Percentiles rank a stretch among this genome's conserved stretches.
Evolutionary conservation across 2,113 vertebrate genomes (phyloP).

Genomic region (Xiphophorus hellerii): DNA sequence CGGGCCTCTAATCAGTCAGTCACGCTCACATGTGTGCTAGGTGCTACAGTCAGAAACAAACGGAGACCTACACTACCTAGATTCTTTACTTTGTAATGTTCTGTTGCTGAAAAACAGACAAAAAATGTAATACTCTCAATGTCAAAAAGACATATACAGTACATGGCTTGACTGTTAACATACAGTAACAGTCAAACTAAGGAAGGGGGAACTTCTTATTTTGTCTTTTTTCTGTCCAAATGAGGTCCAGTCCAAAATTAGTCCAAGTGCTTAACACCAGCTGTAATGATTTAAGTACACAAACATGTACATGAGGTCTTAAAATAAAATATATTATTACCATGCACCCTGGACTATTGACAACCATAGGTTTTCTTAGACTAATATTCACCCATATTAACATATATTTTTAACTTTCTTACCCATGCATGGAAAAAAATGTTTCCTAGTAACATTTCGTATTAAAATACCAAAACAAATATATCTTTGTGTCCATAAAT

Average conservation of each 20-base stretch:
- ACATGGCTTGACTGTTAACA: constrained; percentile 8
- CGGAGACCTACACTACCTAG: constrained; percentile 22
- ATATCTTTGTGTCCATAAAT: too few species aligned
- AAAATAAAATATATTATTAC: constrained; percentile 14
- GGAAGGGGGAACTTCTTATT: constrained; percentile 42
- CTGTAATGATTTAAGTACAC: constrained; percentile 34
- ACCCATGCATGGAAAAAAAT: not conserved
- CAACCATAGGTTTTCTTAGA: not conserved
- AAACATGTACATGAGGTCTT: constrained; percentile 31
- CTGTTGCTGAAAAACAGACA: constrained; percentile 2
- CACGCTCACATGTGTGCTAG: constrained; percentile 50
- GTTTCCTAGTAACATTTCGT: too few species aligned
- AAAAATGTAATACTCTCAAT: constrained; percentile 19
- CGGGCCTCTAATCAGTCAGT: constrained; percentile 60
- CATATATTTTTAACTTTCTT: not conserved
- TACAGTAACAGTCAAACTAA: constrained; percentile 20
- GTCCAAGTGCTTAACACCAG: constrained; percentile 43
- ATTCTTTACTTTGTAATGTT: not conserved
- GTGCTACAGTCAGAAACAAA: constrained; percentile 15
- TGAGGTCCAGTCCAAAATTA: constrained; percentile 42
- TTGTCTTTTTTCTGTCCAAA: constrained; percentile 41
- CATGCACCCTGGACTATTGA: constrained; percentile 3
- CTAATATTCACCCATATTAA: not conserved
- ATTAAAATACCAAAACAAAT: too few species aligned
- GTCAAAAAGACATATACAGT: constrained; percentile 39